A percentile compares a stretch with the other conserved stretches of the same genome.
Conservation (phyloP, 2,888 invertebrate genomes). For the Cryptophagus acutangulus region DNA sequence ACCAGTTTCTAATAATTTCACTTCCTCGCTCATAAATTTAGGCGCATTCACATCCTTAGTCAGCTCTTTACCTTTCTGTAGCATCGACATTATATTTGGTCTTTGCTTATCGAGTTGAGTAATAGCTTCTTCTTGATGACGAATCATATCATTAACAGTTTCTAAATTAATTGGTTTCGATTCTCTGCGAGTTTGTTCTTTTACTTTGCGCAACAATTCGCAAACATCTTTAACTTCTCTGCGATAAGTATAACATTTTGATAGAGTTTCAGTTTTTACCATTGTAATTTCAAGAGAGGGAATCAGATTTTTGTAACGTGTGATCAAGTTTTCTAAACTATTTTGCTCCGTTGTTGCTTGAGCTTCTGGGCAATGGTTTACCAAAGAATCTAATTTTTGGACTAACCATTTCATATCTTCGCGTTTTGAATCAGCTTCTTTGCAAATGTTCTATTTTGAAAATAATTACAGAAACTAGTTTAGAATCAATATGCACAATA, state of each 20-base stretch:
- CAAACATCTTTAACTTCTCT: constrained; percentile 84
- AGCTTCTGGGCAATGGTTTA: constrained; percentile 74
- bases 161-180: constrained; percentile 66
- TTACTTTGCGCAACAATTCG: constrained; percentile 69
- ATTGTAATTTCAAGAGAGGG: constrained; percentile 90
- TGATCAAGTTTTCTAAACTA: constrained; percentile 74
- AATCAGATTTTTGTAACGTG: constrained; percentile 84
- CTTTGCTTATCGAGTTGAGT: constrained; percentile 79
- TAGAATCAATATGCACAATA: no score
- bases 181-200: constrained; percentile 64
- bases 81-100: constrained; percentile 80
- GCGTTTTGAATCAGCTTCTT: constrained; percentile 82
- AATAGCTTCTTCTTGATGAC: constrained; percentile 78
- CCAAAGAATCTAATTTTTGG: constrained; percentile 80
- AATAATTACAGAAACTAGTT: background rate
- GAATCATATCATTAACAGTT: constrained; percentile 68
- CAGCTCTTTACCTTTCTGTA: constrained; percentile 86
- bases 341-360: constrained; percentile 78
- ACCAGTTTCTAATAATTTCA: constrained; percentile 76
- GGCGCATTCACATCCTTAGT: constrained; percentile 83
- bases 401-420: constrained; percentile 96
- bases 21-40: constrained; percentile 77
- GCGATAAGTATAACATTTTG: constrained; percentile 87
- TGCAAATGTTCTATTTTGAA: constrained; percentile 70
- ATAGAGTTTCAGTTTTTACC: constrained; percentile 87